These are phyloP conservation scores for Contarinia nasturtii DNA, from an alignment of 1,140 invertebrate genomes.

Conservation along the genomic window DNA sequence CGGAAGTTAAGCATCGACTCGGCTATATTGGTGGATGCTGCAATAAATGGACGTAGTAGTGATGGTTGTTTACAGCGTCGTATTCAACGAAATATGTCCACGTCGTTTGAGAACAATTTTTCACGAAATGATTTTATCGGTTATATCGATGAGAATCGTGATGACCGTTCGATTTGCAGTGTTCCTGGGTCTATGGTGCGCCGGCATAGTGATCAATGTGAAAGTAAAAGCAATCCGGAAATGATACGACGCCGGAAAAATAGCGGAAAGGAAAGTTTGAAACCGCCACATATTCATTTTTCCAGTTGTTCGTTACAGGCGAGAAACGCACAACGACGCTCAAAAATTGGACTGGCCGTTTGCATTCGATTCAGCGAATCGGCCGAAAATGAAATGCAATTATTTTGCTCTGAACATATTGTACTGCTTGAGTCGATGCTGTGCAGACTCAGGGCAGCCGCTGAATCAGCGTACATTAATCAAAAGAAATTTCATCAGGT, in stretches of 20 bases:
- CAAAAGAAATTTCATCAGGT: slow-evolving; percentile 17
- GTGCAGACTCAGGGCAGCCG: slow-evolving; percentile 43
- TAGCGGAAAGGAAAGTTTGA: not conserved
- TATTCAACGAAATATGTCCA: slow-evolving; percentile 21
- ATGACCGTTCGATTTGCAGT: slow-evolving; percentile 1
- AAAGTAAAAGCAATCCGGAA: slow-evolving; percentile 21
- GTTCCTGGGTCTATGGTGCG: slow-evolving; percentile 17
- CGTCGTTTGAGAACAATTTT: slow-evolving; percentile 22
- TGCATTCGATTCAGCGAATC: slow-evolving; percentile 22
- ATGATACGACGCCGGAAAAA: slow-evolving; percentile 16
- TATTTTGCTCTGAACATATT: slow-evolving; percentile 61
- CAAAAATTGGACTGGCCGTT: slow-evolving; percentile 34
- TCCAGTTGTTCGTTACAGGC: slow-evolving; percentile 6
- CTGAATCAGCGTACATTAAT: slow-evolving; percentile 28
- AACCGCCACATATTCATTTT: not conserved
- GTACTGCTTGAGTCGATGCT: slow-evolving; percentile 59
- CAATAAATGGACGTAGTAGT: slow-evolving; percentile 10
- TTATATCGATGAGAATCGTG: slow-evolving; percentile 18
- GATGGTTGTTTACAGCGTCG: slow-evolving; percentile 20
- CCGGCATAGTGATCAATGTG: slow-evolving; percentile 18
- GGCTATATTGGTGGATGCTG: slow-evolving; percentile 5
- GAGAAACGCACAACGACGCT: slow-evolving; percentile 9
- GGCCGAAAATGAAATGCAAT: slow-evolving; percentile 33
- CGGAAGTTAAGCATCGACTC: slow-evolving; percentile 19
- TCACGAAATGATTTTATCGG: slow-evolving; percentile 21